phyloP scores from a whole-genome alignment of 1,140 invertebrate species.

The Lasioglossum baleicum region DNA sequence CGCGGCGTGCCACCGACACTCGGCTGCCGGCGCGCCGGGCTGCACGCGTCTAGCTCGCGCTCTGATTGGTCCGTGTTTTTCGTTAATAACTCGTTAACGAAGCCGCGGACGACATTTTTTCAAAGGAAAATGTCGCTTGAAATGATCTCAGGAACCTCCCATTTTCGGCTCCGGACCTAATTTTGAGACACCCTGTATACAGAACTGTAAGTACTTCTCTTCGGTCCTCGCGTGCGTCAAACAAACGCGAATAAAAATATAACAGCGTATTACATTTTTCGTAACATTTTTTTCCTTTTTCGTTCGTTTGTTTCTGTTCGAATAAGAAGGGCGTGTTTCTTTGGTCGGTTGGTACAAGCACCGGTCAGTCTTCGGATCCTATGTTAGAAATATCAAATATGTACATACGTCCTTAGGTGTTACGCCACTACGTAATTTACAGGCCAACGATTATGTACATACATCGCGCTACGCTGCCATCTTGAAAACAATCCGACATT shows the following conservation, averaged over 20 bases:
- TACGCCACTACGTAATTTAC: conserved; percentile 44
- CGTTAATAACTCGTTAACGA: too few species aligned
- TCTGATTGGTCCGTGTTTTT: too few species aligned
- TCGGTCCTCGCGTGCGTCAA: conserved; percentile 25
- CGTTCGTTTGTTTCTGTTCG: conserved; percentile 33
- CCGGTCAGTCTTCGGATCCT: conserved; percentile 77
- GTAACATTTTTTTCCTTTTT: conserved; percentile 27
- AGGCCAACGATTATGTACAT: conserved; percentile 50
- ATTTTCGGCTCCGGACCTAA: too few species aligned
- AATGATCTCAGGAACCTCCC: too few species aligned
- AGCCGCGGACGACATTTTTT: too few species aligned
- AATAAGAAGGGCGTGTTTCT: conserved; percentile 67
- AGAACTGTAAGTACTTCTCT: neutral
- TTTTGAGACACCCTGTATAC: neutral
- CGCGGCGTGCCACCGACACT: too few species aligned
- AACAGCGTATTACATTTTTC: conserved; percentile 34
- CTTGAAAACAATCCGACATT: conserved; percentile 18
- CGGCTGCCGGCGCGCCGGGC: too few species aligned
- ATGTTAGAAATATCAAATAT: conserved; percentile 53
- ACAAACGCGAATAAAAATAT: conserved; percentile 60
- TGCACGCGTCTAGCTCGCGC: too few species aligned
- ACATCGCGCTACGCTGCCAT: conserved; percentile 27
- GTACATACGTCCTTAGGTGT: conserved; percentile 21
- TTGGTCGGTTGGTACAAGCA: conserved; percentile 78
- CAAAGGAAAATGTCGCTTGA: too few species aligned